Conservation (phyloP, 2,888 invertebrate genomes). For the Mystacides longicornis region DNA sequence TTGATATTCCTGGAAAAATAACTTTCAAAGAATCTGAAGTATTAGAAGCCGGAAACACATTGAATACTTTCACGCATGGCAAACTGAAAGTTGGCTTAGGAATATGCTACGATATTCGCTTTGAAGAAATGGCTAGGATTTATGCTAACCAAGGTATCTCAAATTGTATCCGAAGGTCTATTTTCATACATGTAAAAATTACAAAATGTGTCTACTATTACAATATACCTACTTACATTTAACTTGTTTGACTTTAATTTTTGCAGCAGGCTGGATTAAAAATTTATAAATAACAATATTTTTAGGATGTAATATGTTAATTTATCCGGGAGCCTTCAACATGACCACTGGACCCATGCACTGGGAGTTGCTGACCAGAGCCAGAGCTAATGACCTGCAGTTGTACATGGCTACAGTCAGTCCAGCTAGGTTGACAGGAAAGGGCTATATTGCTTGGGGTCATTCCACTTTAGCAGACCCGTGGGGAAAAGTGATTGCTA, state of each 20-base stretch:
- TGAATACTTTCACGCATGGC: slow-evolving; percentile 66
- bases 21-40: slow-evolving; percentile 88
- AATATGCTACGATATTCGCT: slow-evolving; percentile 92
- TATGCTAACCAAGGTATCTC: slow-evolving; percentile 57
- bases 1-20: slow-evolving; percentile 89
- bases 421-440: slow-evolving; percentile 66
- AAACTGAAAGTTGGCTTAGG: slow-evolving; percentile 77
- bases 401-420: slow-evolving; percentile 78
- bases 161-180: neutral
- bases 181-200: too few relatives aligned
- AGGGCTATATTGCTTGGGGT: slow-evolving; percentile 82
- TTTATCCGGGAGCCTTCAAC: slow-evolving; percentile 95
- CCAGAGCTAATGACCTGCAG: slow-evolving; percentile 84
- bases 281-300: too few relatives aligned
- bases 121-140: slow-evolving; percentile 77
- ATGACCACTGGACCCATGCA: slow-evolving; percentile 93
- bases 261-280: too few relatives aligned
- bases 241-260: too few relatives aligned
- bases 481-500: slow-evolving; percentile 67
- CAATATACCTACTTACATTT: too few relatives aligned
- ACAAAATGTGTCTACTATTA: too few relatives aligned
- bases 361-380: slow-evolving; percentile 79
- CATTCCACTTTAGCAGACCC: slow-evolving; percentile 80
- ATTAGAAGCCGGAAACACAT: slow-evolving; percentile 63
- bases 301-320: slow-evolving; percentile 71